Evolutionary conservation across 2,113 vertebrate genomes (phyloP), one percentile per base, ranked within the genome.

Genomic region (Peromyscus maniculatus): DNA sequence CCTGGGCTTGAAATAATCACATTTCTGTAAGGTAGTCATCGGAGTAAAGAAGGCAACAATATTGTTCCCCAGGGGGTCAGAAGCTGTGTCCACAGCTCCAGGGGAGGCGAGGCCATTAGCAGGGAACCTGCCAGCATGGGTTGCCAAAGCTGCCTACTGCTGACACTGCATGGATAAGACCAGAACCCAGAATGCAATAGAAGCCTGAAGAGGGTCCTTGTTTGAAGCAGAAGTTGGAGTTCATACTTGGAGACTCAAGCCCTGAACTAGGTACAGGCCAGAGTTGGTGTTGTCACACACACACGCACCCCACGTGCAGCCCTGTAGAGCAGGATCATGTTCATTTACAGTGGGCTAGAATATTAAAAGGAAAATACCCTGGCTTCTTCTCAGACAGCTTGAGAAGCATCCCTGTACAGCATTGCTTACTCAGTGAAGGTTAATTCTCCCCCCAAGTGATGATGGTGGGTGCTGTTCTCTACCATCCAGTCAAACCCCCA

Each of bases 391-490:
- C 31, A 80, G 57, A 33, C 22, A 7, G 6, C 49, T 89, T 28
- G 7, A 89, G 82, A 95, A 88, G 21, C 39, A 77, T 0, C 80
- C 1, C 39, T 93, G 66, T 5, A 93, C 0, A 84, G 80, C 55
- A 31, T 3, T 17, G 46, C 33, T 95, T 91, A 86, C 66, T 71
- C 67, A 26, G 21, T 71, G 19, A 91, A 88, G 83, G 90, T 55
- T 78, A 87, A 82, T 57, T 91, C 98, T 92, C 87, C 87, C 87
- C 89, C 16, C 79, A 74, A 52, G 10, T 22, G 69, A 96, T 93
- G 4, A 79, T 22, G 4, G 84, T 72, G 55, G 95, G 9, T 89
- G 39, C 2, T 1, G 96, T 87, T 91, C 36, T 39, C 77, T 69
- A 87, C 22, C 16, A 83, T n/a, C 86, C 64, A 82, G 43, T 84